Percentiles rank a stretch among this genome's conserved stretches.
Conservation (phyloP, 2,888 invertebrate species). For the Melinaea menophilus region DNA sequence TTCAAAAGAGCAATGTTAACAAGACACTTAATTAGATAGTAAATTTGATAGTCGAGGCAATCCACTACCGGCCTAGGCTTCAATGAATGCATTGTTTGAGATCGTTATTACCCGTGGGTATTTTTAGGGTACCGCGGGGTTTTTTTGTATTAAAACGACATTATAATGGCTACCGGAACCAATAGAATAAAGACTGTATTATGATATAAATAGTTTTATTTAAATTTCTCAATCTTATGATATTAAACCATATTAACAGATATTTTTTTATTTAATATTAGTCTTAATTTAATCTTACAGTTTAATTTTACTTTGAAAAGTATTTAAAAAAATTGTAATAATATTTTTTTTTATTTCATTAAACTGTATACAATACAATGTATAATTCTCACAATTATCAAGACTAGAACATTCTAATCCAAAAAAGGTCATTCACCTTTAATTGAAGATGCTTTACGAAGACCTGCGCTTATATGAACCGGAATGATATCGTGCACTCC, state of each 20-base stretch:
- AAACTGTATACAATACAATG: too few species aligned
- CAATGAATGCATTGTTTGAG: slow-evolving; percentile 18
- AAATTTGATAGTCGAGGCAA: slow-evolving; percentile 51
- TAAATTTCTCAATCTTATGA: too few species aligned
- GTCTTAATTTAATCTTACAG: too few species aligned
- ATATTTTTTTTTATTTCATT: too few species aligned
- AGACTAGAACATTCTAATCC: background rate
- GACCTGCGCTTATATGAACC: background rate
- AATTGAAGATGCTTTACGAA: slow-evolving; percentile 1
- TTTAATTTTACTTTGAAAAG: too few species aligned
- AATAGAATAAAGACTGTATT: background rate
- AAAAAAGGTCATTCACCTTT: slow-evolving; percentile 1
- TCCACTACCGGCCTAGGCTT: slow-evolving; percentile 49
- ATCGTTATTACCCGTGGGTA: slow-evolving; percentile 6
- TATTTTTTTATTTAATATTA: too few species aligned
- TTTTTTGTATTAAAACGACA: background rate
- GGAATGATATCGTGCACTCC: background rate
- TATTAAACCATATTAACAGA: too few species aligned
- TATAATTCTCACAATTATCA: too few species aligned
- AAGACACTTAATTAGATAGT: slow-evolving; percentile 47
- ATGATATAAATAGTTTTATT: too few species aligned
- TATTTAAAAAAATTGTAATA: too few species aligned
- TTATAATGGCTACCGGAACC: background rate
- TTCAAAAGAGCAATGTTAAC: slow-evolving; percentile 30
- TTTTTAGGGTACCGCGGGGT: background rate